Percentiles rank a stretch among this genome's conserved stretches.
Conservation (phyloP, 2,888 invertebrate species). For the Ormyrus pomaceus region DNA sequence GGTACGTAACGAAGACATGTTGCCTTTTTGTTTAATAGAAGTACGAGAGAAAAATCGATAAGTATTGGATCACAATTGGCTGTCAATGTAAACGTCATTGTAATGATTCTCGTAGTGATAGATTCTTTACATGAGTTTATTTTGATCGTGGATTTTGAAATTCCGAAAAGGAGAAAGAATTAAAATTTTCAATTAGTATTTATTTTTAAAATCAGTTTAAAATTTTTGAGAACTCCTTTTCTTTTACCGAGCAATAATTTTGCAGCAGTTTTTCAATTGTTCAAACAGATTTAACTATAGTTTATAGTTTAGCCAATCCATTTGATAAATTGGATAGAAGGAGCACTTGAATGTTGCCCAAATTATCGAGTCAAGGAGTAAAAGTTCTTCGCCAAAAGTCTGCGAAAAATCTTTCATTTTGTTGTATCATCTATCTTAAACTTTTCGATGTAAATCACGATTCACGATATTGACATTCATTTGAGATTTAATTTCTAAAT, state of each 20-base stretch:
- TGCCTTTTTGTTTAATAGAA: neutral
- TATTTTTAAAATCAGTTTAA: too few species aligned
- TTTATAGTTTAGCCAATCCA: too few species aligned
- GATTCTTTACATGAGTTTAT: too few species aligned
- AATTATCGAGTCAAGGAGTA: slow-evolving; percentile 13
- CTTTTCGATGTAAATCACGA: slow-evolving; percentile 18
- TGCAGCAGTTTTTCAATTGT: too few species aligned
- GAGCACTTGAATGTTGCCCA: neutral
- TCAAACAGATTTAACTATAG: too few species aligned
- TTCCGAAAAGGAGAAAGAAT: too few species aligned
- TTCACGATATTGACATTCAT: slow-evolving; percentile 48
- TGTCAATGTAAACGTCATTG: neutral
- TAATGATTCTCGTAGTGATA: too few species aligned
- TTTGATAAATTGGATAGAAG: too few species aligned
- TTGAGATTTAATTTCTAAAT: slow-evolving; percentile 24
- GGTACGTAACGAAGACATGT: neutral
- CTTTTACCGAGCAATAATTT: too few species aligned
- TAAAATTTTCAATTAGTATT: too few species aligned
- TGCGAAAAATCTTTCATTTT: slow-evolving; percentile 1
- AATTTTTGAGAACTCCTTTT: too few species aligned
- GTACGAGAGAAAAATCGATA: neutral
- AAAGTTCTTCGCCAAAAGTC: neutral
- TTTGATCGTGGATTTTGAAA: too few species aligned
- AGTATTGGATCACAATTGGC: neutral
- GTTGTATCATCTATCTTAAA: neutral